Evolutionary conservation across 2,113 vertebrate genomes (phyloP).

Genomic region (zebrafish (Danio rerio)): GRCz12tu NC_133190.1:43885501-43886000

Average conservation of each 20-base stretch:
- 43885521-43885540: conserved; percentile 32
- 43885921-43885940: not conserved
- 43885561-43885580: conserved; percentile 46
- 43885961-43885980: no score
- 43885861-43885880: not conserved
- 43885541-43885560: conserved; percentile 39
- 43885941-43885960: not conserved
- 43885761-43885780: conserved; percentile 85
- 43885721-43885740: conserved; percentile 86
- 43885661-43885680: conserved; percentile 83
- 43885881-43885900: no score
- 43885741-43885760: conserved; percentile 86
- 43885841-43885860: not conserved
- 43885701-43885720: conserved; percentile 83
- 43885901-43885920: no score
- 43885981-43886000: no score
- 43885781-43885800: conserved; percentile 87
- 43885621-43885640: conserved; percentile 85
- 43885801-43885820: conserved; percentile 71
- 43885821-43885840: conserved; percentile 25
- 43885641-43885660: conserved; percentile 82
- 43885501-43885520: not conserved
- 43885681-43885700: conserved; percentile 52
- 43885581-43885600: conserved; percentile 66
- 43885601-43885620: conserved; percentile 84